Evolutionary conservation across 1,140 invertebrate genomes (phyloP).

Genomic region (Probaryconus sp.): DNA sequence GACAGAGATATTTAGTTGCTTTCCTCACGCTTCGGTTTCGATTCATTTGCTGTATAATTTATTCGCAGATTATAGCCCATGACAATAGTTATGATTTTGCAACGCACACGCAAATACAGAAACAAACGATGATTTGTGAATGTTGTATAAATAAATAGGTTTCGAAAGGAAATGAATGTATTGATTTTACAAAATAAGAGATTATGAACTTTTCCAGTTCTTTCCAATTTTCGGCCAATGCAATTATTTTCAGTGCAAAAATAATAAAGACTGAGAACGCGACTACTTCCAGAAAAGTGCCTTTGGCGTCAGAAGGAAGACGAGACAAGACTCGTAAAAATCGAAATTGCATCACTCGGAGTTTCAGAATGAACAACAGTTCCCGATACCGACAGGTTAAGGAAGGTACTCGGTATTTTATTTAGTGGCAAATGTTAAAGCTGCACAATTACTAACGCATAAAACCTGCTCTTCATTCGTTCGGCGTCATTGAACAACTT

Average conservation of each 20-base stretch:
- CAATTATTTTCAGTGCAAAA: too few relatives aligned
- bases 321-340: conserved; percentile 8
- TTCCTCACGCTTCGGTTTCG: not conserved
- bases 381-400: not conserved
- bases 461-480: conserved; percentile 19
- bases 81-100: not conserved
- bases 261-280: too few relatives aligned
- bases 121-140: not conserved
- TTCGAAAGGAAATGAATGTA: too few relatives aligned
- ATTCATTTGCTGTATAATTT: conserved; percentile 18
- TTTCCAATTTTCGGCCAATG: not conserved
- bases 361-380: not conserved
- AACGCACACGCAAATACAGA: not conserved
- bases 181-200: too few relatives aligned
- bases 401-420: not conserved
- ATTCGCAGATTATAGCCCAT: not conserved
- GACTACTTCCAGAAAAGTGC: conserved; percentile 5
- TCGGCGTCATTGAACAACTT: conserved; percentile 5
- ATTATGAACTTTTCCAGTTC: too few relatives aligned
- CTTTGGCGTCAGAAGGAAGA: too few relatives aligned
- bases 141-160: not conserved
- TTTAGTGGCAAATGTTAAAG: conserved; percentile 4
- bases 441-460: conserved; percentile 24
- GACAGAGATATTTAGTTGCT: not conserved
- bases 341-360: conserved; percentile 2